A percentile compares a stretch with the other conserved stretches of the same genome.
phyloP scores from a whole-genome alignment of 2,113 vertebrate genomes.

The Aptenodytes forsteri region DNA sequence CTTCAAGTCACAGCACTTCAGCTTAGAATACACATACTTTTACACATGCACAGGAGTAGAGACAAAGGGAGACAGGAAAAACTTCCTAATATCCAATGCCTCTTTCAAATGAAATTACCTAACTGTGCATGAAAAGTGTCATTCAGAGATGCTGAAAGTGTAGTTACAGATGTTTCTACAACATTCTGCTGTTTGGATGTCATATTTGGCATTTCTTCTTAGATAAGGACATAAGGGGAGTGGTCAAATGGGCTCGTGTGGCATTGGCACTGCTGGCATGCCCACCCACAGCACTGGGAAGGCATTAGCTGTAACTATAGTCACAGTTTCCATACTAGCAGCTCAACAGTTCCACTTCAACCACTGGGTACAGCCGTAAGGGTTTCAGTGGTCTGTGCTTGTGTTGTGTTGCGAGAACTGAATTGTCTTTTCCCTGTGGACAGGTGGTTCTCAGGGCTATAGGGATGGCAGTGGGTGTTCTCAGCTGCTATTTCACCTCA shows the following conservation, averaged over 20 bases:
- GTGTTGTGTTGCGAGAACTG: background rate
- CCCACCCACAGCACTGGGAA: background rate
- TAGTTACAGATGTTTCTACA: background rate
- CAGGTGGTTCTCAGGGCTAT: background rate
- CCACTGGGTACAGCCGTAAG: background rate
- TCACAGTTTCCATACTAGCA: background rate
- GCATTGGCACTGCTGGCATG: background rate
- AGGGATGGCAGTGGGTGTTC: background rate
- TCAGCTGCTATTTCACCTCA: background rate
- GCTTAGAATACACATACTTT: background rate
- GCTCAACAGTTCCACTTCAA: background rate
- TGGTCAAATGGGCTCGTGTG: accelerated
- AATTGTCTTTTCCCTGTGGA: background rate
- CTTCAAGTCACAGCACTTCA: background rate
- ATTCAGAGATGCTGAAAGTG: background rate
- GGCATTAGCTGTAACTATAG: background rate
- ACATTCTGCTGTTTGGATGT: background rate
- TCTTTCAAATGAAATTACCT: background rate
- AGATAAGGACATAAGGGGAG: background rate
- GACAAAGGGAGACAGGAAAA: background rate
- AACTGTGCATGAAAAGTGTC: background rate
- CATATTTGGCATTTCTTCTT: background rate
- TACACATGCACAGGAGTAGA: background rate
- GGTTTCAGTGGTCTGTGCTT: background rate
- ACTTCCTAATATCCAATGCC: background rate